Conservation (phyloP, 1,140 invertebrate species). For the Tachypleus tridentatus region DNA sequence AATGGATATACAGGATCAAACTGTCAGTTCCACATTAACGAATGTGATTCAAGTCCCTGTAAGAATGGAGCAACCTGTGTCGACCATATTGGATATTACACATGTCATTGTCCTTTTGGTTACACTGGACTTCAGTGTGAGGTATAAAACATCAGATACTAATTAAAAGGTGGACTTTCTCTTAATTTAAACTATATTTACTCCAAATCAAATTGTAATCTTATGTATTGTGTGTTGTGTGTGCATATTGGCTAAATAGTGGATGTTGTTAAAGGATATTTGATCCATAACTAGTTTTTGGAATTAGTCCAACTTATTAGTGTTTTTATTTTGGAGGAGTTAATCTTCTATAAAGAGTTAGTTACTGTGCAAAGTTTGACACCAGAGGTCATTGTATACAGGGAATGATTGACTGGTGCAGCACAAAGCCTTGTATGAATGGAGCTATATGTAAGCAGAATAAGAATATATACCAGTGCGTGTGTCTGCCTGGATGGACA, state of each 20-base stretch:
- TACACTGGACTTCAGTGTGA: conserved; percentile 86
- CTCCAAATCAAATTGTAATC: no score
- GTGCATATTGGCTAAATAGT: no score
- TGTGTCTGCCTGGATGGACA: conserved; percentile 80
- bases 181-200: no score
- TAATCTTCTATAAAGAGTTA: no score
- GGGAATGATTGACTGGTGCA: conserved; percentile 21
- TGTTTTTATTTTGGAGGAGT: no score
- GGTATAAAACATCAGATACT: conserved; percentile 36
- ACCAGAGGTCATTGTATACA: conserved; percentile 39
- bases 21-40: conserved; percentile 83
- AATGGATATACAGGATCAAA: conserved; percentile 79
- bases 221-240: no score
- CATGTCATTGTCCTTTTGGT: conserved; percentile 60
- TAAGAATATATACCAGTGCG: conserved; percentile 68
- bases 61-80: conserved; percentile 57
- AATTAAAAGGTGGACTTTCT: no score
- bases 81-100: conserved; percentile 41
- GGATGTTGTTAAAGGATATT: no score
- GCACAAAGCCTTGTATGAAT: conserved; percentile 58
- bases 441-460: conserved; percentile 69
- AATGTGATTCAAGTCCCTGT: conserved; percentile 80
- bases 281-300: no score
- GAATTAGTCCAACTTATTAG: no score
- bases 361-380: conserved; percentile 31